Percentiles rank a stretch among this genome's conserved stretches.
Evolutionary conservation across 2,113 vertebrate species (phyloP).

Genomic region (Alethe castanea): DNA sequence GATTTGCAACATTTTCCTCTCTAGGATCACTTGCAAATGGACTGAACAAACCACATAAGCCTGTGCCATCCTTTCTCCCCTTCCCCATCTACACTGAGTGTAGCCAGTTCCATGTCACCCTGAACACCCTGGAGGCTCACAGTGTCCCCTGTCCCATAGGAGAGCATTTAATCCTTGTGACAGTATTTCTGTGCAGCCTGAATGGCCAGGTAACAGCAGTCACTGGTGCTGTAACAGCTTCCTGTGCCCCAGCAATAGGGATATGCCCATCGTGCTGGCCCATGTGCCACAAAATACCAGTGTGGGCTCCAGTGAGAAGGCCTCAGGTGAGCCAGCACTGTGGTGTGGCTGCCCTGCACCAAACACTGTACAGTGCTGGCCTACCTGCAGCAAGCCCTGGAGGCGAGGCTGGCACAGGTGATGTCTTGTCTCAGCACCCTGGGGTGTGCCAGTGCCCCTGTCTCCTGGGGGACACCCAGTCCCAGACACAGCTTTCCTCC

Average conservation of each 20-base stretch:
- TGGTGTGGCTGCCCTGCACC: background rate
- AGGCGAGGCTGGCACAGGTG: accelerated
- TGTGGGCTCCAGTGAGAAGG: background rate
- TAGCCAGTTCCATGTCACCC: background rate
- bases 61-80: background rate
- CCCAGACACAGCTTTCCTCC: accelerated
- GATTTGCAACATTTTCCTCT: background rate
- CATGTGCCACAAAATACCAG: accelerated
- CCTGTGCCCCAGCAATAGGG: background rate
- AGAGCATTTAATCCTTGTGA: background rate
- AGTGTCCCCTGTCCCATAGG: background rate
- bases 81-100: background rate
- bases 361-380: accelerated
- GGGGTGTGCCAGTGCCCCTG: background rate
- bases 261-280: background rate
- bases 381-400: background rate
- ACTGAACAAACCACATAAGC: background rate
- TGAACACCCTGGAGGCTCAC: background rate
- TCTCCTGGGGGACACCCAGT: too few species aligned
- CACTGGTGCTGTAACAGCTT: background rate
- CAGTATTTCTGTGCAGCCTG: background rate
- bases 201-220: accelerated
- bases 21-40: background rate
- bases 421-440: background rate
- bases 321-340: background rate